Base-by-base conservation (phyloP, 1,140 invertebrate genomes). In the Pogonomyrmex barbatus region DNA sequence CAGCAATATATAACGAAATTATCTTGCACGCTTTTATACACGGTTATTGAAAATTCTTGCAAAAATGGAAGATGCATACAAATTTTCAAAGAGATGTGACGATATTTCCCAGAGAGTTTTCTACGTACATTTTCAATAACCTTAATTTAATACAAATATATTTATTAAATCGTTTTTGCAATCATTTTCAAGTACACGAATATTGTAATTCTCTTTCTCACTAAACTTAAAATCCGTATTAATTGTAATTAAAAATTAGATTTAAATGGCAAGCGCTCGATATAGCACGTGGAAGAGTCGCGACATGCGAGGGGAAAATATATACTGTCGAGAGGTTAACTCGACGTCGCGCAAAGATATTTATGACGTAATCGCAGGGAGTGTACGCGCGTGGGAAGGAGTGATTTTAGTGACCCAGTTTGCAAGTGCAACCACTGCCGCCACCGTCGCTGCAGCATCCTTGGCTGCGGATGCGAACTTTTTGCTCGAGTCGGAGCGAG, bases 361-460 rank as follows among this genome's bases (percentile, higher is more conserved):
- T 73, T 83, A 83, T 81, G 65, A 83, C 17, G 68, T 50, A 75
- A 83, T 82, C 10, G n/a, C 12, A 33, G 24, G 39, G 42, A 24
- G 47, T 17, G 30, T 30, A 42, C 1, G 17, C 54, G 42, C 24
- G 52, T 36, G 12, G n/a, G 50, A 70, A 47, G 65, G 56, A 70
- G 47, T n/a, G 87, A 87, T 87, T 83, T 82, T 73, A 42, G 42
- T 82, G 88, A 87, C 78, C 88, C 54, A 89, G 88, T 89, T 89
- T 24, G 47, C 30, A 58, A 50, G 39, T 12, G 36, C 70, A 68
- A 33, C n/a, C 73, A 54, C 52, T 58, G 30, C 58, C 17, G 87
- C 36, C 60, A 50, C 12, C 39, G 54, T 14, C 76, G 70, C n/a
- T 47, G 75, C 47, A 52, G 63, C 63, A 67, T 82, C 42, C 60